A percentile compares a stretch with the other conserved stretches of the same genome.
Conservation (phyloP, 1,140 invertebrate genomes). For the Notospermus geniculatus region DNA sequence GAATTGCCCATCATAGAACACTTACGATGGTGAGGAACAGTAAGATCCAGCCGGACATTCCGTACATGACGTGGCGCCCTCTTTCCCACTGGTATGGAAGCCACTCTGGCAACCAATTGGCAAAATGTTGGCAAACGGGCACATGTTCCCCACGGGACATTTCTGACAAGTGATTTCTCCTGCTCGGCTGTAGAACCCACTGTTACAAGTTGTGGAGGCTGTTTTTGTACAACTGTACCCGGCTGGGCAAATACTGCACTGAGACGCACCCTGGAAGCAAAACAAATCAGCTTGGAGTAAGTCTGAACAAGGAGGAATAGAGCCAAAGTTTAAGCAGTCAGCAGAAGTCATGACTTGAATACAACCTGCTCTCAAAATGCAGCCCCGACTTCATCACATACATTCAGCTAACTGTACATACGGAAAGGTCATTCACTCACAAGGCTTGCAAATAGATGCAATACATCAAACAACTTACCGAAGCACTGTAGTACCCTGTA, state of each 20-base stretch:
- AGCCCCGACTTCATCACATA: too few species aligned
- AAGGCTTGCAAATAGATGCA: too few species aligned
- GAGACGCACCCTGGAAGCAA: slow-evolving; percentile 31
- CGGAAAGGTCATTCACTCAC: too few species aligned
- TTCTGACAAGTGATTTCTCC: slow-evolving; percentile 33
- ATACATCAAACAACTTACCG: too few species aligned
- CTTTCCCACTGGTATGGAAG: slow-evolving; percentile 30
- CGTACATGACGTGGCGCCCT: slow-evolving; percentile 30
- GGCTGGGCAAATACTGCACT: slow-evolving; percentile 40
- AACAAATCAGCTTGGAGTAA: slow-evolving; percentile 8
- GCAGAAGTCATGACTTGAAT: too few species aligned
- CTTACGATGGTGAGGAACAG: slow-evolving; percentile 38
- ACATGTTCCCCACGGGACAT: slow-evolving; percentile 43
- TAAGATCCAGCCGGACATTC: slow-evolving; percentile 41
- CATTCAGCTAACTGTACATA: too few species aligned
- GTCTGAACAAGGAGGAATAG: not conserved
- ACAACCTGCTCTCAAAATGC: too few species aligned
- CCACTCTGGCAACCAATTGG: slow-evolving; percentile 40
- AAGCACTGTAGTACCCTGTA: slow-evolving; percentile 42
- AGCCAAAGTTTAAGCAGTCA: not conserved
- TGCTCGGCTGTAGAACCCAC: slow-evolving; percentile 42
- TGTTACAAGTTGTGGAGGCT: slow-evolving; percentile 28
- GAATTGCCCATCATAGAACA: too few species aligned
- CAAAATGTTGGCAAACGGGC: slow-evolving; percentile 33
- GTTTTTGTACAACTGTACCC: slow-evolving; percentile 36